Base-by-base conservation (phyloP, 2,797 vertebrate species). In the Siniperca obscura region DNA sequence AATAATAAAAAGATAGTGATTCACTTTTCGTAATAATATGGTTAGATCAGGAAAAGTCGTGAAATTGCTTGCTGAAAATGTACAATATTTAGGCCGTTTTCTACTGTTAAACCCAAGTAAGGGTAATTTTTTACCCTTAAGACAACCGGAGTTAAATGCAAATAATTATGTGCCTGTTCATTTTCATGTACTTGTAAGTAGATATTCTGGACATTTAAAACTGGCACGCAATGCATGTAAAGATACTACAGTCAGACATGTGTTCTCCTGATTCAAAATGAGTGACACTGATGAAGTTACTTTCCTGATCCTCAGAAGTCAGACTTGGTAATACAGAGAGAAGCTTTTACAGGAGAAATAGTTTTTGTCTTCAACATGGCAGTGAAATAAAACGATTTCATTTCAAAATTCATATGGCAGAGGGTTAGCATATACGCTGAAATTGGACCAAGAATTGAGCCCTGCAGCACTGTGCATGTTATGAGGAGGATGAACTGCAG, bases 361-460 rank as follows among this genome's bases (percentile, higher is more conserved):
- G 4, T 12, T 12, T 5, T 25, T 57, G 9, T 68, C 42, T 76
- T 40, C 17, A 27, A 34, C 62, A 34, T 14, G 17, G 42, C 55
- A 11, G 34, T 17, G 50, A 61, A 70, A 74, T 61, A 34, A 81
- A 56, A 14, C 14, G 48, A 27, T 40, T 30, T 30, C 30, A 30
- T 30, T 30, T 30, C 30, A 25, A 36, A 50, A 74, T 67, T 62
- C 57, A 48, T 21, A 27, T 17, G n/a, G 60, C 59, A 7, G 1
- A 55, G 14, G 36, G 48, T 70, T 50, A 57, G n/a, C 38, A 17
- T 52, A 17, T 52, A 19, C 6, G 42, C 8, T 10, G 44, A 74
- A 48, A 76, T 13, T 60, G 65, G 64, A 67, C 25, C 16, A 60
- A 12, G 30, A 70, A 56, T n/a, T 70, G 60, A 77, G 34, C 68